Conservation (phyloP, 1,140 invertebrate species). For the Drosophila navojoa region DNA sequence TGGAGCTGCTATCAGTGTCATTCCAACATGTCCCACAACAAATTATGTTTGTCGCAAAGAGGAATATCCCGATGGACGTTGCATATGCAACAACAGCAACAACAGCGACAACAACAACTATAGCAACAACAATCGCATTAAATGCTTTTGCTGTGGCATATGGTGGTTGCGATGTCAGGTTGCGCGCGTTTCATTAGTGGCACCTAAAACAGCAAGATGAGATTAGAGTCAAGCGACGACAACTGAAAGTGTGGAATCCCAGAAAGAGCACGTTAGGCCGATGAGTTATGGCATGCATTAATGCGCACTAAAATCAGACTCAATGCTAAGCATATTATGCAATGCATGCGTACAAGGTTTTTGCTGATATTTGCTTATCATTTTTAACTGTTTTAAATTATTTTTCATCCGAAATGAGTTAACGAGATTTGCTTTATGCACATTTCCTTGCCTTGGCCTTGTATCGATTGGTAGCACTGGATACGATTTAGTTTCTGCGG, state of each 20-base stretch:
- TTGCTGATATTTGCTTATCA: neutral
- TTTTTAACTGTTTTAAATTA: too few species aligned
- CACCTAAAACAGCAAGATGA: constrained; percentile 67
- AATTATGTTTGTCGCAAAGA: constrained; percentile 58
- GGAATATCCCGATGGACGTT: constrained; percentile 41
- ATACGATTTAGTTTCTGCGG: too few species aligned
- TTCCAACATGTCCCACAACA: constrained; percentile 30
- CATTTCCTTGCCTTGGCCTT: too few species aligned
- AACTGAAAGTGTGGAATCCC: constrained; percentile 21
- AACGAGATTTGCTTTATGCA: too few species aligned
- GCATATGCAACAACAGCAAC: constrained; percentile 19
- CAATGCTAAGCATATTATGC: constrained; percentile 1
- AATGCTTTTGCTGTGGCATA: constrained; percentile 36
- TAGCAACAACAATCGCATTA: constrained; percentile 13
- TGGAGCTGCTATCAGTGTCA: constrained; percentile 48
- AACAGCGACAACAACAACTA: too few species aligned
- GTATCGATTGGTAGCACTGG: too few species aligned
- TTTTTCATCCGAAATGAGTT: too few species aligned
- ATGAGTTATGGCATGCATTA: constrained; percentile 74
- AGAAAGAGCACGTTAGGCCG: constrained; percentile 36
- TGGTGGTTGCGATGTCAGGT: constrained; percentile 41
- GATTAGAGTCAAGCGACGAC: constrained; percentile 55
- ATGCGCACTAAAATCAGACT: constrained; percentile 49
- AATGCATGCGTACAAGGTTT: neutral
- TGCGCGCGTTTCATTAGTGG: constrained; percentile 73